Evolutionary conservation across 2,113 vertebrate genomes (phyloP), one percentile per base, ranked within the genome.

Genomic region (Colistium nudipinnis): DNA sequence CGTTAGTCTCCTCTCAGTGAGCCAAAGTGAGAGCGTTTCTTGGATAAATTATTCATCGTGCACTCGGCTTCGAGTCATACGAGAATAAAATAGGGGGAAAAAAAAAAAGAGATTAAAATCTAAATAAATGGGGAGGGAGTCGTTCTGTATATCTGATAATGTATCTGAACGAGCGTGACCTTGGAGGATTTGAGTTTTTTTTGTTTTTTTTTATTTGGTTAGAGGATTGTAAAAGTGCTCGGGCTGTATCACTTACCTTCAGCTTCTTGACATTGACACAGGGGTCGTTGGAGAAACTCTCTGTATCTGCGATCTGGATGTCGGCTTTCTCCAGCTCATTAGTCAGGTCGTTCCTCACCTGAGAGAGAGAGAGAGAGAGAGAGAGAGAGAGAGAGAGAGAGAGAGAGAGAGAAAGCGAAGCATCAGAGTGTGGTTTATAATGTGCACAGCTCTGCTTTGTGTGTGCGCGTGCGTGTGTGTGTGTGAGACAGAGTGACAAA

Each of bases 301-400:
- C 97, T 0, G 96, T 98, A 59, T 99, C 97, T 2, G 98, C 97
- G 53, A 99, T 99, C 86, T 98, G 95, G 1, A 99, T 98, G 88
- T 97, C 94, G 69, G 96, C 96, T 11, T 96, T 97, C 66, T 99
- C 97, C 49, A 99, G 93, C 85, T 99, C 97, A 0, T 81, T 95
- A 1, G 96, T 99, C 83, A 99, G 93, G 91, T 99, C 97, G 25
- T 99, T 99, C 85, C 97, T 96, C 90, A 99, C 97, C 98, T 99
- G 90, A 74, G 75, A 89, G 64, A 85, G 61, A 88, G 57, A 67
- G 17, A 25, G 16, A 74, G 19, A 43, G 53, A 70, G 68, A 44
- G 30, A 69, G 7, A 65, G 22, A 33, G n/a, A 53, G 22, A 57
- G 71, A 51, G 25, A 35, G 22, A 65, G 8, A 51, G n/a, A 3